Evolutionary conservation across 2,113 vertebrate genomes (phyloP).

Genomic region (Ptilonorhynchus violaceus): DNA sequence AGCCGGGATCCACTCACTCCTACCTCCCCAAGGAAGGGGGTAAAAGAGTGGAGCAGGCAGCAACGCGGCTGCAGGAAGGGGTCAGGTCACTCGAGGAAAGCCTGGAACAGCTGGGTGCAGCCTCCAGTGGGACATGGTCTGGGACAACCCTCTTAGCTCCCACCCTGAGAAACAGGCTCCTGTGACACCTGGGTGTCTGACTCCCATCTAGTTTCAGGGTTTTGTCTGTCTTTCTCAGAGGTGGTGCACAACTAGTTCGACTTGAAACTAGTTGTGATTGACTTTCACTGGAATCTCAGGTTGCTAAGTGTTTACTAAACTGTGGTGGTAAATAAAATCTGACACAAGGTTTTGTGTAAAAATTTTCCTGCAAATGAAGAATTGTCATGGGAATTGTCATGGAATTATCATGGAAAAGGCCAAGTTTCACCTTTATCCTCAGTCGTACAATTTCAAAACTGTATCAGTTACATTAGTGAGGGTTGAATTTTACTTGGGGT

Average conservation of each 20-base stretch:
- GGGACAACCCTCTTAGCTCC: neutral
- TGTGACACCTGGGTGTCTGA: accelerated
- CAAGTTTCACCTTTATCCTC: neutral
- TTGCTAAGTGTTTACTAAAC: neutral
- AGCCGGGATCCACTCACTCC: accelerated
- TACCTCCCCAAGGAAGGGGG: neutral
- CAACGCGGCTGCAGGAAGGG: accelerated
- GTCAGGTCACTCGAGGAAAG: neutral
- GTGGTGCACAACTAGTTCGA: accelerated
- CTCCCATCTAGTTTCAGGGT: neutral
- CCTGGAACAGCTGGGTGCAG: no score
- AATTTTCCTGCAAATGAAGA: neutral
- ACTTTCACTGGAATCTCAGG: neutral
- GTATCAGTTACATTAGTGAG: neutral
- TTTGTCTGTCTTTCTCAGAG: neutral
- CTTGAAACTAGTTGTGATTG: neutral
- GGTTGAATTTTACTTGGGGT: neutral
- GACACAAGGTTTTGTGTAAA: neutral
- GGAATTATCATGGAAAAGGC: neutral
- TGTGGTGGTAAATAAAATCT: neutral
- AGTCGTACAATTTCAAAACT: neutral
- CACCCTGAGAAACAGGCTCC: neutral
- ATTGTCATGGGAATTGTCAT: neutral
- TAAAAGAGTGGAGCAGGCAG: accelerated
- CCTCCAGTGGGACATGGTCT: no score